Base-by-base conservation (phyloP, 2,113 vertebrate species). In the Alligator mississippiensis region DNA sequence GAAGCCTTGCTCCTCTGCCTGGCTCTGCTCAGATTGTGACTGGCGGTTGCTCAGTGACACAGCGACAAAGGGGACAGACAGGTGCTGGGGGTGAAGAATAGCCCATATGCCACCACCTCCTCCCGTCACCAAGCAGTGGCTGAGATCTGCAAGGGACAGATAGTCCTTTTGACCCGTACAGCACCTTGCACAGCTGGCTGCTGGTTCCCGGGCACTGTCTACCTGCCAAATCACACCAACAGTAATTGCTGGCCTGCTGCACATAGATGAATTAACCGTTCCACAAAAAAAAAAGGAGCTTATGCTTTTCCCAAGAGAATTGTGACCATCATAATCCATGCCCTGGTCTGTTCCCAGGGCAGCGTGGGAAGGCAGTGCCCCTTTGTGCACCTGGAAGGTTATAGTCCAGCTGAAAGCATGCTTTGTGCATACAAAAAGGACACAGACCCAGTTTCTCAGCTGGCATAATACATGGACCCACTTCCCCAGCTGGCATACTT, bases 361-460 rank as follows among this genome's bases (percentile, higher is more conserved):
- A 58, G 76, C 1, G 0, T 1, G 55, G 86, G 61, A 6, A 90
- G 24, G 30, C 58, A 55, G 1, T 0, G 0, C 66, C 72, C 91
- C 64, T 28, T 3, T n/a, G 27, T 77, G 55, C 55, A 57, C 79
- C 17, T 17, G 17, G 62, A 17, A 79, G 57, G 61, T 75, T 12
- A 4, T 16, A 15, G 47, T 60, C 62, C 27, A 72, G 0, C 30
- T 72, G 27, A 77, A 21, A 1, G 0, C 77, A 10, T 7, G 14
- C 27, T 14, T 19, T 11, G n/a, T 66, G 62, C n/a, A 58, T 6
- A 25, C 0, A 0, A 80, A 34, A 58, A 80, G 24, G 15, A 25
- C 70, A 38, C 18, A 59, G 55, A 63, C 62, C 24, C 47, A 57
- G 76, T 55, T n/a, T 25, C 12, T 79, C 6, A 61, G 30, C n/a